Evolutionary conservation across 2,888 invertebrate genomes (phyloP).

Genomic region (Apotomis capreana): DNA sequence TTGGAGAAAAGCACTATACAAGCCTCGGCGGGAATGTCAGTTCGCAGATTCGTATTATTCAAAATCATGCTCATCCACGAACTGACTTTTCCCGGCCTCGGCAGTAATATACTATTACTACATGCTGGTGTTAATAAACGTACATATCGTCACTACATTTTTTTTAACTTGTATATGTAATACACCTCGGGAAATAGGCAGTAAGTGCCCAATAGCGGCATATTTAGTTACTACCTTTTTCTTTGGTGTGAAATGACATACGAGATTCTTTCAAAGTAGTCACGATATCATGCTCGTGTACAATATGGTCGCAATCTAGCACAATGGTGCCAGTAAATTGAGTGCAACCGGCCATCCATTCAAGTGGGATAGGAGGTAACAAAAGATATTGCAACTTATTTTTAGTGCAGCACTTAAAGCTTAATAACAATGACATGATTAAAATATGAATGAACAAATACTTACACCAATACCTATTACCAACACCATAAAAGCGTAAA

Average conservation of each 20-base stretch:
- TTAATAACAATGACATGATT: constrained; percentile 16
- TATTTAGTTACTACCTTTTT: too few relatives aligned
- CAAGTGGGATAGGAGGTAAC: constrained; percentile 32
- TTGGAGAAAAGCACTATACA: too few relatives aligned
- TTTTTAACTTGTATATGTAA: too few relatives aligned
- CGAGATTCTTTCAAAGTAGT: too few relatives aligned
- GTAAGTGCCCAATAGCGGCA: too few relatives aligned
- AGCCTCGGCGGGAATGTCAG: too few relatives aligned
- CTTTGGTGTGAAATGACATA: too few relatives aligned
- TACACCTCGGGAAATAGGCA: too few relatives aligned
- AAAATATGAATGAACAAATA: not conserved
- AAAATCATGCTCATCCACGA: too few relatives aligned
- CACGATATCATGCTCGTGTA: constrained; percentile 22
- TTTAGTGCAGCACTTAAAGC: constrained; percentile 3
- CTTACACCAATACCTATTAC: not conserved
- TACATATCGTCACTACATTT: not conserved
- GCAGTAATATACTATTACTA: too few relatives aligned
- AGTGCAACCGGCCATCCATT: constrained; percentile 30
- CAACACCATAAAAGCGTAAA: not conserved
- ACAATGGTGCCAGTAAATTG: constrained; percentile 23
- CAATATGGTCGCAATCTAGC: constrained; percentile 26
- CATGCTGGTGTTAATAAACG: constrained; percentile 18
- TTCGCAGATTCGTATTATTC: too few relatives aligned
- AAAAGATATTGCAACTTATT: constrained; percentile 20
- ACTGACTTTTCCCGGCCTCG: too few relatives aligned